phyloP scores from a whole-genome alignment of 2,797 vertebrate species.

The Coendou prehensilis region DNA sequence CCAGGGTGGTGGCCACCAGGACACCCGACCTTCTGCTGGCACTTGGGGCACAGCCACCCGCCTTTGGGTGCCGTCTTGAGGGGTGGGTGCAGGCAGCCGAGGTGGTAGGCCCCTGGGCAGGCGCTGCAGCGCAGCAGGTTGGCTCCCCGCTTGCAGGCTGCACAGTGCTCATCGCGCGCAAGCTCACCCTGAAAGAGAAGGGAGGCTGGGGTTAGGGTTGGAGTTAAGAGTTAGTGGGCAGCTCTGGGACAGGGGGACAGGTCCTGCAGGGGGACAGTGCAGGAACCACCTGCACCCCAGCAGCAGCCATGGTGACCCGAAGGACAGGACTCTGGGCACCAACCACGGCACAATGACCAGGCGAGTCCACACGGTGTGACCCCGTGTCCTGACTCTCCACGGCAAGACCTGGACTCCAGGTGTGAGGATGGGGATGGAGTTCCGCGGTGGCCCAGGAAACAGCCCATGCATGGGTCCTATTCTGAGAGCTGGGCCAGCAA shows the following conservation, averaged over 20 bases:
- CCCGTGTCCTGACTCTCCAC: rapidly evolving
- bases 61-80: slow-evolving; percentile 94
- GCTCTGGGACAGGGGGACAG: not conserved
- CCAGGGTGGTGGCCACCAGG: not conserved
- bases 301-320: no score
- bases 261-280: rapidly evolving
- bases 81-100: slow-evolving; percentile 95
- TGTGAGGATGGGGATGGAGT: rapidly evolving
- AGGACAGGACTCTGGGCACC: no score
- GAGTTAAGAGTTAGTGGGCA: not conserved
- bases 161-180: slow-evolving; percentile 94
- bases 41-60: slow-evolving; percentile 97
- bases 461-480: not conserved
- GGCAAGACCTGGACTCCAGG: not conserved
- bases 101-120: slow-evolving; percentile 96
- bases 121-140: slow-evolving; percentile 95
- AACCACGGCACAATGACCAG: no score
- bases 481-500: rapidly evolving
- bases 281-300: not conserved
- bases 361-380: rapidly evolving
- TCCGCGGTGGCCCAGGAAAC: not conserved
- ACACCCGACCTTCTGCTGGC: slow-evolving; percentile 95
- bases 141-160: slow-evolving; percentile 93
- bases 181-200: slow-evolving; percentile 92
- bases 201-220: no score